Base-by-base conservation (phyloP, 2,113 vertebrate species). In the Aldabrachelys gigantea region DNA sequence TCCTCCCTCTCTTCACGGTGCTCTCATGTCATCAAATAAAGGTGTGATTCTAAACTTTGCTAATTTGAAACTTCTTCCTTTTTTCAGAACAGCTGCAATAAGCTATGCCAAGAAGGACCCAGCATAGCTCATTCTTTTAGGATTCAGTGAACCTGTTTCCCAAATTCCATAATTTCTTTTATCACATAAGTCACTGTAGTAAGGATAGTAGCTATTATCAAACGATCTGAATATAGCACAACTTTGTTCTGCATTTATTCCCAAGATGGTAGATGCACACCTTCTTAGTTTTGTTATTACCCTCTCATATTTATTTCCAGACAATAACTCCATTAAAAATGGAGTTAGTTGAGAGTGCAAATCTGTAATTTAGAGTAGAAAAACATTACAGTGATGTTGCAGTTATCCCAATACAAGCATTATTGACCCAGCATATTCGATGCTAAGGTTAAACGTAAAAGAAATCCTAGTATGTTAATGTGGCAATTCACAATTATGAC, bases 141-240 rank as follows among this genome's bases (percentile, higher is more conserved):
- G 54, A 22, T 69, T 1, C 75, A 29, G 10, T 12, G 47, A 35
- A 52, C 24, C 88, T 35, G 10, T 75, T 87, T 52, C 35, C 14
- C 11, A 31, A 1, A 65, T n/a, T 65, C 62, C 38, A 29, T 9
- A 49, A 0, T 7, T 75, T 3, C 49, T 19, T 2, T 41, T 29
- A 31, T 84, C 82, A 49, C 0, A 0, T 13, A 19, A 92, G 24
- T 47, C 69, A 72, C 29, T 44, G 41, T 7, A 3, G 16, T 5
- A 54, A 50, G 76, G 52, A 59, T 47, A 85, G 82, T 2, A 93
- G 84, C 38, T 62, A 65, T 0, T 65, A 35, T 35, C 31, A 65
- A 65, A 65, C 31, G 6, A 65, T 35, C 13, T 35, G 62, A 35
- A n/a, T 65, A 65, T 16, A 65, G 62, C 29, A 65, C 31, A 59